Base-by-base conservation (phyloP, 2,888 invertebrate genomes). In the Lasioglossum figueresi region DNA sequence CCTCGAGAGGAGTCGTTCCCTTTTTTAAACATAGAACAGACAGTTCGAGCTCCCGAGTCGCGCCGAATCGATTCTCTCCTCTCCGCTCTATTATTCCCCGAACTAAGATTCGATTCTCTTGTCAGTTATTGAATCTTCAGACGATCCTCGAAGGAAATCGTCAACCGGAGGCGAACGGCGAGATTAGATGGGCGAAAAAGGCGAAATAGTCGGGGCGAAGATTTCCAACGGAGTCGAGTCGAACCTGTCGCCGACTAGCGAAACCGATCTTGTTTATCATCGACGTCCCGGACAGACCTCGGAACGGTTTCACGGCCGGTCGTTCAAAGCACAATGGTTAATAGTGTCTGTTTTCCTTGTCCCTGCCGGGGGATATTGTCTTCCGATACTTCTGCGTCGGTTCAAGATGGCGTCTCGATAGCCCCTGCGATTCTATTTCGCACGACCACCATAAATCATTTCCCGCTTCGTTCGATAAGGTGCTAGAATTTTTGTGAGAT, bases 261-360 rank as follows among this genome's bases (percentile, higher is more conserved):
- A 89, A 90, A 90, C 88, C 91, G 86, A 84, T 74, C 83, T 86
- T 90, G 89, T 90, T 91, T 92, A 92, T 91, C 88, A 85, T 83
- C 88, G 77, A 88, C 87, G 84, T 88, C 85, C 72, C 80, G 48
- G 56, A 79, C 75, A 74, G 73, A n/a, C 70, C 80, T 52, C 40
- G 80, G 74, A 82, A 85, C 76, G 79, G 76, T 63, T 82, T 79
- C 63, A 80, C 85, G 87, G 89, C 84, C 84, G 91, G 86, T 82
- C 76, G 79, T 52, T 74, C 76, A 79, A 75, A 82, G 80, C 78
- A 80, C 76, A 73, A 81, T 84, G 81, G 80, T 86, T 87, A 87
- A 88, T 80, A 84, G 68, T 73, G 75, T 83, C 88, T 79, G 66
- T 70, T 71, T 80, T 76, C 68, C 70, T 79, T 77, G 84, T 82